Evolutionary conservation across 2,888 invertebrate genomes (phyloP).

Genomic region (Chironomus riparius): DNA sequence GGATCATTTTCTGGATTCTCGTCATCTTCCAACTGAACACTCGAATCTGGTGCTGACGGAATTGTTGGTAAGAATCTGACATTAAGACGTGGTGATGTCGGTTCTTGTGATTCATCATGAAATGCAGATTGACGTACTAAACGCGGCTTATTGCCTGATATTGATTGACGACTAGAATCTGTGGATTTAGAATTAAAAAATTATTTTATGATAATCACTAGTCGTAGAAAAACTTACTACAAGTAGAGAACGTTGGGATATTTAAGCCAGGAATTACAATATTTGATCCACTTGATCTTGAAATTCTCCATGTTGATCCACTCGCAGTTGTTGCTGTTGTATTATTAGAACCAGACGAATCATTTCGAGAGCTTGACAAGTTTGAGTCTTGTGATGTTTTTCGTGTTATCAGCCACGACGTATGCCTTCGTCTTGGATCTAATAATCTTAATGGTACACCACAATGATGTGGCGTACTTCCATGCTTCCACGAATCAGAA

Average conservation of each 20-base stretch:
- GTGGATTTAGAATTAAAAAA: conserved; percentile 32
- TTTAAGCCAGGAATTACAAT: conserved; percentile 39
- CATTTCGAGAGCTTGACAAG: conserved; percentile 80
- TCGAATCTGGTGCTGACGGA: conserved; percentile 64
- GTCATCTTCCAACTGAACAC: conserved; percentile 58
- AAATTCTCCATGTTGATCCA: conserved; percentile 82
- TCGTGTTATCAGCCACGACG: conserved; percentile 82
- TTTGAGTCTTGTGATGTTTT: conserved; percentile 90
- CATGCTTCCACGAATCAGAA: conserved; percentile 78
- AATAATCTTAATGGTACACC: conserved; percentile 65
- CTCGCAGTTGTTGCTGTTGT: conserved; percentile 82
- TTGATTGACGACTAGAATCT: conserved; percentile 27
- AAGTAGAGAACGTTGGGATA: conserved; percentile 43
- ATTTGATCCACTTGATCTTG: conserved; percentile 64
- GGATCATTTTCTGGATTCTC: conserved; percentile 38
- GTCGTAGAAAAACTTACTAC: neutral
- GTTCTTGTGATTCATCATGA: conserved; percentile 58
- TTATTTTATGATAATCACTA: neutral
- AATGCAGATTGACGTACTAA: conserved; percentile 73
- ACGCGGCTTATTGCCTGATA: conserved; percentile 54
- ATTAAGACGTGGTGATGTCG: conserved; percentile 43
- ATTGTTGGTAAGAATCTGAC: conserved; percentile 61
- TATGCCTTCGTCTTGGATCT: conserved; percentile 69
- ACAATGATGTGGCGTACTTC: conserved; percentile 59
- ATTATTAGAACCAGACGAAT: conserved; percentile 79